These are phyloP conservation scores for Pogonocherus hispidulus DNA, from an alignment of 2,888 invertebrate genomes.

Conservation along the genomic window DNA sequence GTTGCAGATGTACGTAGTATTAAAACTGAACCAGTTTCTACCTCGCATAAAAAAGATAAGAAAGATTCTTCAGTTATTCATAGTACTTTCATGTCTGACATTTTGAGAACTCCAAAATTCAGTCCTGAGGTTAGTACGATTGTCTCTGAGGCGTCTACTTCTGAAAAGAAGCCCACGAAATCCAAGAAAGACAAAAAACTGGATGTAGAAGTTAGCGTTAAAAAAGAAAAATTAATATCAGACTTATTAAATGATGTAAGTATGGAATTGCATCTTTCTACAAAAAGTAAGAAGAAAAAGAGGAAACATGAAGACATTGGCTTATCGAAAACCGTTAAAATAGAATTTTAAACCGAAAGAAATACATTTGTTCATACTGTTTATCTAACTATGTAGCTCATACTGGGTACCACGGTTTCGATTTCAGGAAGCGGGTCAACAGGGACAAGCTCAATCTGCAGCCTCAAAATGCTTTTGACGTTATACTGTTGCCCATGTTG, in stretches of 20 bases:
- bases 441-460: too few species aligned
- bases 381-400: too few species aligned
- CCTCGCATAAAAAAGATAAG: conserved; percentile 10
- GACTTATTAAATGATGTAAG: conserved; percentile 32
- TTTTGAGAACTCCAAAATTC: conserved; percentile 28
- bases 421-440: too few species aligned
- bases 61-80: conserved; percentile 28
- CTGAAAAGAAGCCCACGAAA: conserved; percentile 21
- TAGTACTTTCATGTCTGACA: conserved; percentile 39
- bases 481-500: too few species aligned
- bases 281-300: conserved; percentile 21
- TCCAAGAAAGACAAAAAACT: conserved; percentile 14
- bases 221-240: conserved; percentile 8
- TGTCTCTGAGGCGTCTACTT: neutral
- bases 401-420: too few species aligned
- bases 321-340: neutral
- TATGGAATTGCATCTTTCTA: neutral
- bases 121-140: conserved; percentile 30
- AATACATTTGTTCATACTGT: too few species aligned
- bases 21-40: neutral
- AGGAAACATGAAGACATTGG: conserved; percentile 5
- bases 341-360: neutral
- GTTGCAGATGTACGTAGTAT: neutral
- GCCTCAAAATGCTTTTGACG: too few species aligned
- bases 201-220: neutral